Conservation (phyloP, 2,113 vertebrate species). For the Gadus macrocephalus region DNA sequence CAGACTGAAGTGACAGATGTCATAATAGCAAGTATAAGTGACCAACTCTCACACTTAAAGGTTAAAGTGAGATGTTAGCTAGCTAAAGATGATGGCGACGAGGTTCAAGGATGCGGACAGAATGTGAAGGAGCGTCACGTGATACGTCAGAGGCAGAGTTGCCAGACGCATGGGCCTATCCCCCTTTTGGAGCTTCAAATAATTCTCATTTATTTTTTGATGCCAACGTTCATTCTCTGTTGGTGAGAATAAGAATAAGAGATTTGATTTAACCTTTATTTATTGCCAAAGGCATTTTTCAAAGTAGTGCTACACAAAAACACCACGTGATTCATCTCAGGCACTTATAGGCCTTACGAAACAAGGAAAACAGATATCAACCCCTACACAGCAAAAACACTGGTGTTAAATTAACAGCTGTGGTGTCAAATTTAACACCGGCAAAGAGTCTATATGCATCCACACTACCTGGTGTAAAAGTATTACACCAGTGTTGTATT, state of each 20-base stretch:
- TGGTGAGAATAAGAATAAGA: no score
- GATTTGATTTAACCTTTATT: no score
- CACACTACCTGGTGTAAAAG: not conserved
- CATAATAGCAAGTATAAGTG: not conserved
- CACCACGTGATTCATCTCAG: no score
- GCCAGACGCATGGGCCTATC: not conserved
- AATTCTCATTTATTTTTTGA: not conserved
- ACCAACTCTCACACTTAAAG: not conserved
- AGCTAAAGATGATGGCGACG: conserved; percentile 49
- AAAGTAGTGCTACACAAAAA: no score
- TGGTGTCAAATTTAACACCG: no score
- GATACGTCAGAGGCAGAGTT: not conserved
- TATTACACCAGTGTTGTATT: not conserved
- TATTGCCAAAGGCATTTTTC: no score
- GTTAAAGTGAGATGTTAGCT: conserved; percentile 19
- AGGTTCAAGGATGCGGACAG: not conserved
- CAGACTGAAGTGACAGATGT: not conserved
- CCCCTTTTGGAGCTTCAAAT: not conserved
- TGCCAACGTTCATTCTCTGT: not conserved
- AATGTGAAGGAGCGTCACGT: not conserved
- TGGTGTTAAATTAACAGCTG: no score
- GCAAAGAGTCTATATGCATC: no score
- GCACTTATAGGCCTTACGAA: no score
- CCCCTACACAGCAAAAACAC: no score
- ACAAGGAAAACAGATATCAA: no score